Evolutionary conservation across 2,888 invertebrate genomes (phyloP).

Genomic region (Sarcophaga caerulescens): DNA sequence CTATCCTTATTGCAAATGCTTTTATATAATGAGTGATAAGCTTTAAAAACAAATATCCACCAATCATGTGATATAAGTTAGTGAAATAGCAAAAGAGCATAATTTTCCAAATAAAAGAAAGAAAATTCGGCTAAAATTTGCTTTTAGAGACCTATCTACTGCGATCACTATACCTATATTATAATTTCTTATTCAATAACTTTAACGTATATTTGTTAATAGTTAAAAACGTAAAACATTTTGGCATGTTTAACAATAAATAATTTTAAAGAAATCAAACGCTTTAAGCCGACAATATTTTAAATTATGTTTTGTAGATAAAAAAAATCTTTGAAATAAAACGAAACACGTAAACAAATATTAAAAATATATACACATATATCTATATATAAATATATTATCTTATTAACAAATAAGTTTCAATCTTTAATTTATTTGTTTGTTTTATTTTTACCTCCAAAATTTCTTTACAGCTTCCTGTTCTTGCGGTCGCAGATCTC

Average conservation of each 20-base stretch:
- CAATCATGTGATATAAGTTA: no score
- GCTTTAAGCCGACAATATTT: not conserved
- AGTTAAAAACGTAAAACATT: not conserved
- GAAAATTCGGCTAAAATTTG: no score
- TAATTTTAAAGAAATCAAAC: not conserved
- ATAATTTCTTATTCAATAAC: not conserved
- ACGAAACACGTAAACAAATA: not conserved
- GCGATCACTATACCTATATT: not conserved
- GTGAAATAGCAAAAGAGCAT: no score
- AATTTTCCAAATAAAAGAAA: no score
- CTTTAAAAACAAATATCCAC: no score
- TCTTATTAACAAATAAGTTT: not conserved
- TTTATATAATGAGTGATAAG: no score
- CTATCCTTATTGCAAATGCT: no score
- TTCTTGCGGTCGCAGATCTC: slow-evolving; percentile 75
- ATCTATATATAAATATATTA: not conserved
- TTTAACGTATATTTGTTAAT: not conserved
- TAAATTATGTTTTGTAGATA: not conserved
- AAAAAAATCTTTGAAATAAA: not conserved
- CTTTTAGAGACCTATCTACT: not conserved
- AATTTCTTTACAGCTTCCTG: slow-evolving; percentile 78
- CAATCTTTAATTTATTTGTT: not conserved
- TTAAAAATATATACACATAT: not conserved
- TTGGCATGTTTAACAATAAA: not conserved
- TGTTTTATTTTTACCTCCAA: slow-evolving; percentile 75